Conservation (phyloP, 2,113 vertebrate species). For the Clarias macrocephalus region DNA sequence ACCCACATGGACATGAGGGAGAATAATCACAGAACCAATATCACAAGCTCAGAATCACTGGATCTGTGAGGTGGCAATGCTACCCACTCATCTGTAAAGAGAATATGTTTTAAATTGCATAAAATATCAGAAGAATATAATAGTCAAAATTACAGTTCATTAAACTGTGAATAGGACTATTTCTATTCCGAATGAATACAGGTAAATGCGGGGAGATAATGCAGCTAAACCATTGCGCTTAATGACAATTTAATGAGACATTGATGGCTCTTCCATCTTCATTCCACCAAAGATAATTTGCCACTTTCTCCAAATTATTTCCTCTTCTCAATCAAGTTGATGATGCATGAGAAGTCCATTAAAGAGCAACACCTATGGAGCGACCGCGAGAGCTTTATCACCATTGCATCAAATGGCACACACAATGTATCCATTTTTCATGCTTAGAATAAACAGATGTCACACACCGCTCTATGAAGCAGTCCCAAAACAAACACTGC, state of each 20-base stretch:
- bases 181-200: conserved; percentile 31
- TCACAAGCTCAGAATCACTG: background rate
- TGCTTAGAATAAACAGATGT: conserved; percentile 73
- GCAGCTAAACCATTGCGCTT: conserved; percentile 35
- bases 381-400: conserved; percentile 22
- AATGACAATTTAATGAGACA: conserved; percentile 53
- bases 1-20: background rate
- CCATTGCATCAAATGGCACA: conserved; percentile 55
- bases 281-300: conserved; percentile 53
- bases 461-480: conserved; percentile 51
- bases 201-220: conserved; percentile 42
- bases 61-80: background rate
- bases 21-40: background rate
- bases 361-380: conserved; percentile 44
- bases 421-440: conserved; percentile 68
- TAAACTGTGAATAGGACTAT: conserved; percentile 1
- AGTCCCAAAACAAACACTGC: conserved; percentile 57
- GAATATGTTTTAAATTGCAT: background rate
- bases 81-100: background rate
- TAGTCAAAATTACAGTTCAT: background rate
- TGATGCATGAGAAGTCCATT: conserved; percentile 55
- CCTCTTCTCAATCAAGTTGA: conserved; percentile 54
- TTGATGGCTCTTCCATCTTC: conserved; percentile 53
- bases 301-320: conserved; percentile 55
- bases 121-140: background rate